phyloP scores from a whole-genome alignment of 2,888 invertebrate genomes.

The Halictus quadricinctus region DNA sequence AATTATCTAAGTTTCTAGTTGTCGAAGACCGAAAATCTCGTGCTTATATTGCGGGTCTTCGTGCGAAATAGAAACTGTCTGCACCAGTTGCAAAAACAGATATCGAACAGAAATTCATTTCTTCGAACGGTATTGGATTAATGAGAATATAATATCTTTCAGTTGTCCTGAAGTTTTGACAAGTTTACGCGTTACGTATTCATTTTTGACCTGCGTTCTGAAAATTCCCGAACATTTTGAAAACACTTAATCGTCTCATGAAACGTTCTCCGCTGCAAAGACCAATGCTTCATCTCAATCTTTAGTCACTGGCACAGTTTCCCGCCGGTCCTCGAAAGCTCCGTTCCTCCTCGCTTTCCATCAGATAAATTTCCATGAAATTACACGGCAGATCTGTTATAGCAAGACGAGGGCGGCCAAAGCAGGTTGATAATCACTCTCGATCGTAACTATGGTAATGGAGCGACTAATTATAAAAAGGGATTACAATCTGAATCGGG shows the following conservation, averaged over 20 bases:
- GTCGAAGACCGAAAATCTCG: background rate
- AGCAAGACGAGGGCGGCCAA: slow-evolving; percentile 28
- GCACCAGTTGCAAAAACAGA: background rate
- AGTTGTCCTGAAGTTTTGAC: too few species aligned
- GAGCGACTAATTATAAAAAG: slow-evolving; percentile 72
- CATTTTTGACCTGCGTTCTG: background rate
- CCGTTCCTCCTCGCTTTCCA: slow-evolving; percentile 24
- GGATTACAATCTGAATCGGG: slow-evolving; percentile 64
- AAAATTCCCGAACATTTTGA: background rate
- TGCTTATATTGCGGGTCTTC: background rate
- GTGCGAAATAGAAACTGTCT: background rate
- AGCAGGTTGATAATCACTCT: slow-evolving; percentile 71
- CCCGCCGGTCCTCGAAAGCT: slow-evolving; percentile 30
- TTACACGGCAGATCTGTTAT: slow-evolving; percentile 61
- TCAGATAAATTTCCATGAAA: slow-evolving; percentile 72
- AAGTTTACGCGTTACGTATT: too few species aligned
- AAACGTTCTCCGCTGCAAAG: background rate
- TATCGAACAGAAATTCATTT: too few species aligned
- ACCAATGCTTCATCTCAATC: slow-evolving; percentile 25
- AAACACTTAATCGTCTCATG: background rate
- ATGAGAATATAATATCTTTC: too few species aligned
- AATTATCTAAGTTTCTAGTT: background rate
- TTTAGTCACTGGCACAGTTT: slow-evolving; percentile 13
- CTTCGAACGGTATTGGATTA: too few species aligned
- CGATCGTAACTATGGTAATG: slow-evolving; percentile 74